A percentile compares a stretch with the other conserved stretches of the same genome.
These are phyloP conservation scores for Melieria omissa DNA, from an alignment of 2,888 invertebrate genomes.

Conservation along the genomic window DNA sequence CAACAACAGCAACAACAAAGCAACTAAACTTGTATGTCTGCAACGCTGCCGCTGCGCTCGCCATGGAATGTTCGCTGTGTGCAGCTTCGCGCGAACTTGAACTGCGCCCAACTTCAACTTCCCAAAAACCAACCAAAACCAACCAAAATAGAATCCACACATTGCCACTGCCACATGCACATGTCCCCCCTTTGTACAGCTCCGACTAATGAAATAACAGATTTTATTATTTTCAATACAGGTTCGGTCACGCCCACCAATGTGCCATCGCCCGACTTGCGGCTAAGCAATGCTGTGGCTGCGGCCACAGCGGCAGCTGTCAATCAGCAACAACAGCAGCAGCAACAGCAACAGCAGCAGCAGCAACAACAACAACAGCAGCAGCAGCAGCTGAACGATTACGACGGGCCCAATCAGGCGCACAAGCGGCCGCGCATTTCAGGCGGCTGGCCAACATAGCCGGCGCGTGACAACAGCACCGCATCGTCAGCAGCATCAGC, in stretches of 20 bases:
- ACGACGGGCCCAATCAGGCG: slow-evolving; percentile 69
- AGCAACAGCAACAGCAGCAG: slow-evolving; percentile 59
- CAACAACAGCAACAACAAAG: not conserved
- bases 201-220: slow-evolving; percentile 64
- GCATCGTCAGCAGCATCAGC: slow-evolving; percentile 49
- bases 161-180: slow-evolving; percentile 13
- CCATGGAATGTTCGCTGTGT: not conserved
- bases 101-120: no score
- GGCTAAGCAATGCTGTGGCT: slow-evolving; percentile 59
- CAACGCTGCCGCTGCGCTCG: not conserved
- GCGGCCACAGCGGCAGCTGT: slow-evolving; percentile 50
- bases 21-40: not conserved
- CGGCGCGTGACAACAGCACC: slow-evolving; percentile 51
- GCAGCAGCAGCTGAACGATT: slow-evolving; percentile 55
- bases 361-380: slow-evolving; percentile 58
- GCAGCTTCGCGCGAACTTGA: no score
- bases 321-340: slow-evolving; percentile 59
- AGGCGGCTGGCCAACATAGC: slow-evolving; percentile 93
- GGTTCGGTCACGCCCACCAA: slow-evolving; percentile 88
- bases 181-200: slow-evolving; percentile 29
- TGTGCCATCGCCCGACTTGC: slow-evolving; percentile 77
- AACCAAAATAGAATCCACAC: slow-evolving; percentile 13
- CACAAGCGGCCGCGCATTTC: slow-evolving; percentile 87
- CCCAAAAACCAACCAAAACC: no score
- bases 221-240: slow-evolving; percentile 68